Conservation (phyloP, 2,888 invertebrate species). For the Diaprepes abbreviatus region DNA sequence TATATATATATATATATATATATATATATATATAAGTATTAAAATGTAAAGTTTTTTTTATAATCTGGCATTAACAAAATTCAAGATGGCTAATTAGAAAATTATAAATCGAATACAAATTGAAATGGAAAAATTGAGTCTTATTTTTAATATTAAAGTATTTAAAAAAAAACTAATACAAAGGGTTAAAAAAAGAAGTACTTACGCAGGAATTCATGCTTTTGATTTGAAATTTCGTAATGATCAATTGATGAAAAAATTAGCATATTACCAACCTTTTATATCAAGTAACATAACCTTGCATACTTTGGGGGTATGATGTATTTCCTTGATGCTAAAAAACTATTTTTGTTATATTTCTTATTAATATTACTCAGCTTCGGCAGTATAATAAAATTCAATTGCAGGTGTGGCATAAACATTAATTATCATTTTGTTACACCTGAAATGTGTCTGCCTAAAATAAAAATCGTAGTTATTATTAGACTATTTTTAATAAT, state of each 20-base stretch:
- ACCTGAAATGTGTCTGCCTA: not conserved
- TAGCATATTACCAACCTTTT: not conserved
- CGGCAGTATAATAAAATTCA: not conserved
- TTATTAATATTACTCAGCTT: not conserved
- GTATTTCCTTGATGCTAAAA: constrained; percentile 14
- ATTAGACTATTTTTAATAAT: too few relatives aligned
- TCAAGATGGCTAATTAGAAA: too few relatives aligned
- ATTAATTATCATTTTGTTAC: constrained; percentile 1
- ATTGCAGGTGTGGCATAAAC: constrained; percentile 5
- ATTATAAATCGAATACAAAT: too few relatives aligned
- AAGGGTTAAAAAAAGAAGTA: too few relatives aligned
- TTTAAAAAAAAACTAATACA: too few relatives aligned
- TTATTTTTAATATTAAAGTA: too few relatives aligned
- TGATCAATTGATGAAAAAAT: constrained; percentile 14
- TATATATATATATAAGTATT: too few relatives aligned
- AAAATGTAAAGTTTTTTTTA: too few relatives aligned
- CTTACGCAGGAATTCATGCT: constrained; percentile 40
- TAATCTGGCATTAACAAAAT: too few relatives aligned
- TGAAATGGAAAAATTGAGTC: too few relatives aligned
- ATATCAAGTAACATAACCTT: constrained; percentile 12
- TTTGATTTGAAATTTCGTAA: constrained; percentile 14
- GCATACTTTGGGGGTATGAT: not conserved
- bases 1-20: too few relatives aligned
- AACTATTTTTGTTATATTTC: not conserved
- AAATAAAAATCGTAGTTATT: too few relatives aligned